These are phyloP conservation scores for Nasonia longicornis DNA, from an alignment of 1,140 invertebrate genomes.

Conservation along the genomic window DNA sequence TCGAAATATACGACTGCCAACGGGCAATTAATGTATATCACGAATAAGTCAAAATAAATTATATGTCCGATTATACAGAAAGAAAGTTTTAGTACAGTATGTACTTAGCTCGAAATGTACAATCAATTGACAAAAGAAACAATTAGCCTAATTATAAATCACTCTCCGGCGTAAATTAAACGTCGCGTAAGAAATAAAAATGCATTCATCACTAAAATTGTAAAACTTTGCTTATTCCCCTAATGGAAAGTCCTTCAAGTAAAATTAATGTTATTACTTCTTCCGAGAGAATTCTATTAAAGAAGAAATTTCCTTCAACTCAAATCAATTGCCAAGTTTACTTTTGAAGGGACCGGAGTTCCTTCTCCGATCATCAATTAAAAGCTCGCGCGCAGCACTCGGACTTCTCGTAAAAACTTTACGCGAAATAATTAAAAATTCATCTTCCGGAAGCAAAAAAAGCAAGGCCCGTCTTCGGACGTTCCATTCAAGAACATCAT, in stretches of 20 bases:
- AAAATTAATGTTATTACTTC: constrained; percentile 39
- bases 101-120: too few relatives aligned
- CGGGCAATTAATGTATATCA: constrained; percentile 22
- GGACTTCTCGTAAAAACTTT: background rate
- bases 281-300: constrained; percentile 22
- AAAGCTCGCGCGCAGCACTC: constrained; percentile 3
- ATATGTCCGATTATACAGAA: background rate
- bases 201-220: constrained; percentile 23
- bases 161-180: background rate
- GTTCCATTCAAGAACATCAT: background rate
- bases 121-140: background rate
- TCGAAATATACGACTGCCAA: background rate
- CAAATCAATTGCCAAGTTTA: constrained; percentile 36
- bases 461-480: background rate
- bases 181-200: constrained; percentile 21
- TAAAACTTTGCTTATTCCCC: constrained; percentile 34
- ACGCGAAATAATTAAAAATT: constrained; percentile 1
- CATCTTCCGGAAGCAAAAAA: background rate
- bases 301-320: constrained; percentile 35
- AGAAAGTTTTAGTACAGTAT: background rate
- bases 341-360: constrained; percentile 9
- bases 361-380: constrained; percentile 21
- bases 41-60: background rate
- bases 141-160: background rate
- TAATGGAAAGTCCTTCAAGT: constrained; percentile 32